Conservation (phyloP, 1,140 invertebrate species). For the Ostrea edulis region DNA sequence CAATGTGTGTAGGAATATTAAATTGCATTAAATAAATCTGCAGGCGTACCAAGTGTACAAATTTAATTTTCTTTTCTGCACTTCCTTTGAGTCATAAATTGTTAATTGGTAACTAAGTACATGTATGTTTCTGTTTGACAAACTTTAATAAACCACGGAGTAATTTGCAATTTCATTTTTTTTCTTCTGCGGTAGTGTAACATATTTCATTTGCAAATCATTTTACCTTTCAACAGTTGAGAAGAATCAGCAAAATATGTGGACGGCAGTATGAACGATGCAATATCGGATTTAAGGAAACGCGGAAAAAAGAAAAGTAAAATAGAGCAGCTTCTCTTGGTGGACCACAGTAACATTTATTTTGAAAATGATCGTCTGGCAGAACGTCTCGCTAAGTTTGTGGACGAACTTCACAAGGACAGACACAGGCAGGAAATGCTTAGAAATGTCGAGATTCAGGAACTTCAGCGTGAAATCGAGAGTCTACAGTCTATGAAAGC, state of each 20-base stretch:
- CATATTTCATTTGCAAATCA: neutral
- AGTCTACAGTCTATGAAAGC: conserved; percentile 48
- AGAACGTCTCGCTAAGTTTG: conserved; percentile 54
- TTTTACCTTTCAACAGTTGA: neutral
- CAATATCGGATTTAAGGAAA: conserved; percentile 47
- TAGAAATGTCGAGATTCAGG: conserved; percentile 56
- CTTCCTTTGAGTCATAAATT: neutral
- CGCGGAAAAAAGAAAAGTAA: conserved; percentile 52
- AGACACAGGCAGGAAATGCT: conserved; percentile 51
- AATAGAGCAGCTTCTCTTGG: conserved; percentile 59
- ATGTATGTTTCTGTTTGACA: no score
- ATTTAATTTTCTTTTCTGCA: neutral
- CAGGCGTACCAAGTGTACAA: neutral
- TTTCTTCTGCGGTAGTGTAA: neutral
- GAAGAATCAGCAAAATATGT: neutral
- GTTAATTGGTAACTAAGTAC: neutral
- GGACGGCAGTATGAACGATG: conserved; percentile 45
- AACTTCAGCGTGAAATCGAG: conserved; percentile 49
- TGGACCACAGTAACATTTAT: conserved; percentile 68
- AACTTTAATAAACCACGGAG: no score
- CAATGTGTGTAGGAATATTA: neutral
- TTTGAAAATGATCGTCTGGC: conserved; percentile 67
- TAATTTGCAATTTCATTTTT: no score
- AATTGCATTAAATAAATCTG: conserved; percentile 21
- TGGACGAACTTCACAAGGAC: conserved; percentile 61